Conservation (phyloP, 2,888 invertebrate genomes). For the Nebria brevicollis region DNA sequence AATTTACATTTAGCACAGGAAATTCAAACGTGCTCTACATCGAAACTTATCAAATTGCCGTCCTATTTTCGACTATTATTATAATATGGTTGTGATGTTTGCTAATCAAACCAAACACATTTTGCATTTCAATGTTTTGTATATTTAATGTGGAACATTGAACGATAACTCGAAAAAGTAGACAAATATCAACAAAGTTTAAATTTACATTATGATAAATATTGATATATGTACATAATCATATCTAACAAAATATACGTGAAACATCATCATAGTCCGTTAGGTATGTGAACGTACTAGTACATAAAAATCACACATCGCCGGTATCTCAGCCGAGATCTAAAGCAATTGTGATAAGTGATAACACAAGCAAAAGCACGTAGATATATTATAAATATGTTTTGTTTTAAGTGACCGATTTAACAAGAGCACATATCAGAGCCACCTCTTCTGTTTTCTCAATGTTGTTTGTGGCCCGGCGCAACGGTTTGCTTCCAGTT, state of each 20-base stretch:
- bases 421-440: constrained; percentile 13
- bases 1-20: no score
- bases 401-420: constrained; percentile 40
- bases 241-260: background rate
- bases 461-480: constrained; percentile 14
- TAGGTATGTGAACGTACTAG: no score
- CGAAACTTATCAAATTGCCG: no score
- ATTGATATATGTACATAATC: background rate
- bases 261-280: background rate
- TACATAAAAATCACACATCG: background rate
- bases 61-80: no score
- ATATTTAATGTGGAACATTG: background rate
- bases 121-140: background rate
- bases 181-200: background rate
- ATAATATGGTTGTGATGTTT: no score
- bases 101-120: no score
- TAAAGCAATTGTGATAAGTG: background rate
- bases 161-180: background rate
- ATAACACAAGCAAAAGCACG: constrained; percentile 11
- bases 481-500: constrained; percentile 26
- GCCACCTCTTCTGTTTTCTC: constrained; percentile 30
- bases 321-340: background rate
- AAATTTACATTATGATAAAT: background rate
- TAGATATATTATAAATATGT: constrained; percentile 14
- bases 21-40: no score